These are phyloP conservation scores for Telmatherina bonti DNA, from an alignment of 2,797 vertebrate genomes.

Conservation along the genomic window DNA sequence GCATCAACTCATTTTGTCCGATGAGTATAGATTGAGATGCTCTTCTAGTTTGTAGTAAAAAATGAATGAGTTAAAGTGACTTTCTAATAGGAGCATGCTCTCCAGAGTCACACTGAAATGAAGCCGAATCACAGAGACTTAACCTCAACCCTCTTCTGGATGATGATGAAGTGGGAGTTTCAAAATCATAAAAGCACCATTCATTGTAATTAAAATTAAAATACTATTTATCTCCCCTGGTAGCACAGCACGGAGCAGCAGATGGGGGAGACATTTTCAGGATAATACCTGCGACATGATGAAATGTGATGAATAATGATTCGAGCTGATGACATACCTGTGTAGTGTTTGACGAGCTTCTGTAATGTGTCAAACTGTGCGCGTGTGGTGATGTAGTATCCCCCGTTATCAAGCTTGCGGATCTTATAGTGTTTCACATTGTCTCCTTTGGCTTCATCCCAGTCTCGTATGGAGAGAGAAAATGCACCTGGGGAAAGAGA, in stretches of 20 bases:
- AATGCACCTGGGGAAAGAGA: conserved; percentile 87
- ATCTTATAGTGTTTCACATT: conserved; percentile 99
- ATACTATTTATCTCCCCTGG: conserved; percentile 41
- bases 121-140: conserved; percentile 46
- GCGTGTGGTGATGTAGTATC: conserved; percentile 96
- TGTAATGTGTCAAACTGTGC: conserved; percentile 95
- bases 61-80: conserved; percentile 60
- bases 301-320: conserved; percentile 38
- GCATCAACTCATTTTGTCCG: conserved; percentile 43
- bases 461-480: conserved; percentile 95
- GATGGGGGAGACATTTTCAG: conserved; percentile 31
- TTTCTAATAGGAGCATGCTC: conserved; percentile 36
- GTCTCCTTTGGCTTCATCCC: conserved; percentile 94
- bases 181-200: conserved; percentile 39
- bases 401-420: conserved; percentile 95
- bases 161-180: conserved; percentile 9
- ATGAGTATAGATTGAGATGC: conserved; percentile 48
- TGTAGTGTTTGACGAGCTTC: conserved; percentile 95
- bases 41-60: conserved; percentile 52
- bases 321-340: conserved; percentile 80
- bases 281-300: conserved; percentile 36
- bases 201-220: conserved; percentile 60
- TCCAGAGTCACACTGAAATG: conserved; percentile 42
- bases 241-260: conserved; percentile 19
- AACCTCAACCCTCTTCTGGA: conserved; percentile 43